Conservation (phyloP, 2,797 vertebrate genomes). For the Enteromius unitaeniatus region DNA sequence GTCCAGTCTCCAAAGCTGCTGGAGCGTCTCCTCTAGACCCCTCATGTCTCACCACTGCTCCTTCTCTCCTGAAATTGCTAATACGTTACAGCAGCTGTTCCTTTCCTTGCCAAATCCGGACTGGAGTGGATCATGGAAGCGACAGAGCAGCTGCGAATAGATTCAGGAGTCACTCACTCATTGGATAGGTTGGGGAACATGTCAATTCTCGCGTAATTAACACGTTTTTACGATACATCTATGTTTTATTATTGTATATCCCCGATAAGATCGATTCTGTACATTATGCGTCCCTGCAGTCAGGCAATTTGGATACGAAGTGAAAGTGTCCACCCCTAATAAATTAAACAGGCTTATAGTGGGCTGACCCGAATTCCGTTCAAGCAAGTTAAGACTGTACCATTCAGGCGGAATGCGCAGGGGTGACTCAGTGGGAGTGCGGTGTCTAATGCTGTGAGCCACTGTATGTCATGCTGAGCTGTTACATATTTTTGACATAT, state of each 20-base stretch:
- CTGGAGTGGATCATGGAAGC: constrained; percentile 47
- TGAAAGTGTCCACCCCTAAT: constrained; percentile 49
- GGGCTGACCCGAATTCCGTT: constrained; percentile 61
- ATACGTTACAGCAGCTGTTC: constrained; percentile 64
- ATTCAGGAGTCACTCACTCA: constrained; percentile 62
- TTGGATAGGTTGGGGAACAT: constrained; percentile 47
- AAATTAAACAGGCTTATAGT: constrained; percentile 52
- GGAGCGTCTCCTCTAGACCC: constrained; percentile 15
- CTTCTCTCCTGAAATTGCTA: constrained; percentile 48
- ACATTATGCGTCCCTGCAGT: neutral
- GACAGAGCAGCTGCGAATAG: constrained; percentile 66
- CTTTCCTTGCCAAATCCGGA: constrained; percentile 65
- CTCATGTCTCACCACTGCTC: constrained; percentile 18
- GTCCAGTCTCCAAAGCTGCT: constrained; percentile 49
- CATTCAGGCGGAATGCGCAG: constrained; percentile 57
- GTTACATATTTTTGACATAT: constrained; percentile 23
- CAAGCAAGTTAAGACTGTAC: constrained; percentile 61
- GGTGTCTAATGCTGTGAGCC: neutral
- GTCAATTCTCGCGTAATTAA: neutral
- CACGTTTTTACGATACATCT: neutral
- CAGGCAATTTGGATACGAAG: constrained; percentile 1
- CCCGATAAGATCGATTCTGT: neutral
- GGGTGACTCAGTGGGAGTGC: constrained; percentile 45
- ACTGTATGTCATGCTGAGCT: constrained; percentile 5
- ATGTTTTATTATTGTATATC: neutral